phyloP scores from a whole-genome alignment of 2,888 invertebrate genomes.

The Didymodactylos carnosus region DNA sequence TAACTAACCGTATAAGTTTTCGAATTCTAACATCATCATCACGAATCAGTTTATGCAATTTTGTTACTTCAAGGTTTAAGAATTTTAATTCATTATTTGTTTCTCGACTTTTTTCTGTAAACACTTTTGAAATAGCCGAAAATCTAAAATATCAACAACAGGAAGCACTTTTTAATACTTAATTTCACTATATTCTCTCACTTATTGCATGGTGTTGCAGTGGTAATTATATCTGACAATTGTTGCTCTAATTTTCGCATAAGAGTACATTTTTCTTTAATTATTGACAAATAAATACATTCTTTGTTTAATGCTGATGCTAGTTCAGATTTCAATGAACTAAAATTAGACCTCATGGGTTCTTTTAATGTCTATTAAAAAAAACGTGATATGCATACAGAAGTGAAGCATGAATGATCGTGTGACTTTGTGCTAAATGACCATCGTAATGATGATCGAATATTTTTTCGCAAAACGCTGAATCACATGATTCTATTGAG shows the following conservation, averaged over 20 bases:
- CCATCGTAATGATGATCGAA: not conserved
- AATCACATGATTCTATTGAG: conserved; percentile 10
- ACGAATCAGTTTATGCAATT: not conserved
- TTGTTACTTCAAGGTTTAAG: not conserved
- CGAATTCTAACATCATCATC: conserved; percentile 22
- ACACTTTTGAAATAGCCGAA: not conserved
- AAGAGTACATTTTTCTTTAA: conserved; percentile 28
- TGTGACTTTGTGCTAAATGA: not conserved
- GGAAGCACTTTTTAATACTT: too few relatives aligned
- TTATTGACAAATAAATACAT: conserved; percentile 27
- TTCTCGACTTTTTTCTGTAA: not conserved
- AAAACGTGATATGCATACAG: too few relatives aligned
- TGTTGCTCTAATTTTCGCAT: conserved; percentile 28
- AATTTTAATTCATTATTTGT: not conserved
- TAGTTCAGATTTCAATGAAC: conserved; percentile 32
- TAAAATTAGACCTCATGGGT: too few relatives aligned
- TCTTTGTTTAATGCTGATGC: conserved; percentile 33
- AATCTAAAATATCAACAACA: not conserved
- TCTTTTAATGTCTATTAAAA: too few relatives aligned
- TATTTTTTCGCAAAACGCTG: conserved; percentile 8
- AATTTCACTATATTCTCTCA: not conserved
- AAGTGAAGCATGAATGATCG: not conserved
- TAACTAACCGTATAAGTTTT: conserved; percentile 26
- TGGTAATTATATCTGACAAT: conserved; percentile 20
- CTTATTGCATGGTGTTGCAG: not conserved